Evolutionary conservation across 2,888 invertebrate species (phyloP).

Genomic region (Orthosia gracilis): DNA sequence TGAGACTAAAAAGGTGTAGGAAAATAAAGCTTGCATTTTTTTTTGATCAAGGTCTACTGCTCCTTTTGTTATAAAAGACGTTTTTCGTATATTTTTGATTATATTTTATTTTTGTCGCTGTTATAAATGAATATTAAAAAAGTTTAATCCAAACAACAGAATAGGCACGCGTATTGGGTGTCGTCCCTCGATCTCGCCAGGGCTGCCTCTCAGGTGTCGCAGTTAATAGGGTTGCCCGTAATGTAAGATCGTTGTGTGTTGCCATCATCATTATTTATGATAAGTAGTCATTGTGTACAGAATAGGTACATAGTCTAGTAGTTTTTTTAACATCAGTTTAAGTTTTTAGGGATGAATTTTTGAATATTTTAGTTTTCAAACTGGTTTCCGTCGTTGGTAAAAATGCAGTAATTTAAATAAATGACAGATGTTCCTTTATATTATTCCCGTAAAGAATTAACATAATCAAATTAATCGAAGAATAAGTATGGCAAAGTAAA

Average conservation of each 20-base stretch:
- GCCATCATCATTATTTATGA: conserved; percentile 66
- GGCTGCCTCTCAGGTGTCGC: conserved; percentile 81
- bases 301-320: conserved; percentile 1
- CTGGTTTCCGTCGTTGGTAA: conserved; percentile 12
- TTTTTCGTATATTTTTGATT: too few relatives aligned
- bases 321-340: conserved; percentile 1
- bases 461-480: not conserved
- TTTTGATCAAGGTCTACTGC: too few relatives aligned
- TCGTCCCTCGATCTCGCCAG: conserved; percentile 76
- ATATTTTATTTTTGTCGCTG: too few relatives aligned
- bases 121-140: not conserved
- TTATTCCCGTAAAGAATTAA: not conserved
- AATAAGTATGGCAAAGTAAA: not conserved
- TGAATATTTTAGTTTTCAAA: not conserved
- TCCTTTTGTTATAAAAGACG: too few relatives aligned
- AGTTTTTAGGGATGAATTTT: not conserved
- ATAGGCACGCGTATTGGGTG: conserved; percentile 70
- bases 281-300: conserved; percentile 58
- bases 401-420: not conserved
- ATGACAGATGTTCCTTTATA: conserved; percentile 6
- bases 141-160: conserved; percentile 61
- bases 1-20: too few relatives aligned
- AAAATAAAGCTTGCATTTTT: too few relatives aligned
- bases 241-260: conserved; percentile 67
- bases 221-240: conserved; percentile 75